These are phyloP conservation scores for Pyrocoelia pectoralis DNA, from an alignment of 2,888 invertebrate genomes.

Conservation along the genomic window DNA sequence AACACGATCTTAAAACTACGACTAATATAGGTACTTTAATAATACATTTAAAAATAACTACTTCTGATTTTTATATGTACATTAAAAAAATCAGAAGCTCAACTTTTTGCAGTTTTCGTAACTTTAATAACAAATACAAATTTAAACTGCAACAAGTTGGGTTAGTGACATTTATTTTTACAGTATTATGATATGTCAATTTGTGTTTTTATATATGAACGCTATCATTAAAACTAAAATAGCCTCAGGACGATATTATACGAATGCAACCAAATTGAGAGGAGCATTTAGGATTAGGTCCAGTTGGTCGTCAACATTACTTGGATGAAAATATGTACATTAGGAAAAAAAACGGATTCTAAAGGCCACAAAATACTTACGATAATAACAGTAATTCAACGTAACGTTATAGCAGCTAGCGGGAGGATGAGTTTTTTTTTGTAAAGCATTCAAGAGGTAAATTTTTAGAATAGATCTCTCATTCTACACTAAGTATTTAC, in stretches of 20 bases:
- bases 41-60: constrained; percentile 35
- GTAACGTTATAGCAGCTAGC: neutral
- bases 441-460: neutral
- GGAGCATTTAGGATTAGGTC: neutral
- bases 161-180: constrained; percentile 37
- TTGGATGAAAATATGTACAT: constrained; percentile 1
- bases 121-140: constrained; percentile 10
- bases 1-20: constrained; percentile 25
- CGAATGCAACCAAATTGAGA: neutral
- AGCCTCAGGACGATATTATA: no score
- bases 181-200: constrained; percentile 55
- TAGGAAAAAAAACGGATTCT: constrained; percentile 10
- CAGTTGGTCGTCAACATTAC: constrained; percentile 1
- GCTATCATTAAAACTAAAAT: constrained; percentile 13
- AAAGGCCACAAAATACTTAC: constrained; percentile 22
- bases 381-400: neutral
- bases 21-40: constrained; percentile 23
- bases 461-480: constrained; percentile 8
- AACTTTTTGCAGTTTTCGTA: constrained; percentile 1
- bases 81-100: constrained; percentile 23
- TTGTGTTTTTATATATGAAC: constrained; percentile 49
- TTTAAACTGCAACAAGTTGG: constrained; percentile 7
- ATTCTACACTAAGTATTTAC: constrained; percentile 5
- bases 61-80: constrained; percentile 29
- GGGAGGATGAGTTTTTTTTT: neutral